Evolutionary conservation across 2,113 vertebrate genomes (phyloP).

Genomic region (Menidia beryllina): DNA sequence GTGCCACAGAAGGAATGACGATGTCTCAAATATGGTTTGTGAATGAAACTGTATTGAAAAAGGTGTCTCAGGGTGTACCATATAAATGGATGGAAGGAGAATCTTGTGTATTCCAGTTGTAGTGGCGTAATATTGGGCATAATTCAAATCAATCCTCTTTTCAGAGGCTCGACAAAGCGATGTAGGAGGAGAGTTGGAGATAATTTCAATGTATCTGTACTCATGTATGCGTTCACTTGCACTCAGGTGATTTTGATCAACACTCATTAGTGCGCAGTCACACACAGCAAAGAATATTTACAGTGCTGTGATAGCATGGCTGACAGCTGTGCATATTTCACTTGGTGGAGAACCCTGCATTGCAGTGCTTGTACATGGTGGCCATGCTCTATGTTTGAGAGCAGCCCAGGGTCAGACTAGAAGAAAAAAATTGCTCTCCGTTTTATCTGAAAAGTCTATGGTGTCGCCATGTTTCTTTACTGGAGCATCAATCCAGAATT

Average conservation of each 20-base stretch:
- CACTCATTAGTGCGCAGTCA: constrained; percentile 18
- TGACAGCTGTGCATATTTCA: constrained; percentile 72
- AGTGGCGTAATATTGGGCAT: constrained; percentile 46
- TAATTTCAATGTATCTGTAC: constrained; percentile 23
- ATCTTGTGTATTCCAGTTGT: constrained; percentile 68
- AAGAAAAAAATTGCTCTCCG: constrained; percentile 40
- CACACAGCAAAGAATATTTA: constrained; percentile 34
- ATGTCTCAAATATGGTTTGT: constrained; percentile 25
- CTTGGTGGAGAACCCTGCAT: constrained; percentile 69
- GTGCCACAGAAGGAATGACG: constrained; percentile 28
- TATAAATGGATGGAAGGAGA: constrained; percentile 56
- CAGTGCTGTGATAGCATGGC: constrained; percentile 37
- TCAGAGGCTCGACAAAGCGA: constrained; percentile 32
- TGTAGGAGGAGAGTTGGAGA: constrained; percentile 27
- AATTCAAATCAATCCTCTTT: constrained; percentile 71
- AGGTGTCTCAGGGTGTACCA: constrained; percentile 13
- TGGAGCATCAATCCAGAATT: neutral
- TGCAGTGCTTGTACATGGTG: constrained; percentile 65
- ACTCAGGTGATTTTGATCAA: neutral
- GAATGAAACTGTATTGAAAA: constrained; percentile 8
- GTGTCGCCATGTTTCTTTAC: constrained; percentile 18
- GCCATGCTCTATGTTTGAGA: constrained; percentile 48
- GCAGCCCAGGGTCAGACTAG: constrained; percentile 52
- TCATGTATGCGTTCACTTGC: neutral
- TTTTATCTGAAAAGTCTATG: neutral